Percentiles rank a stretch among this genome's conserved stretches.
These are phyloP conservation scores for Hesperia comma DNA, from an alignment of 2,888 invertebrate species.

Conservation along the genomic window DNA sequence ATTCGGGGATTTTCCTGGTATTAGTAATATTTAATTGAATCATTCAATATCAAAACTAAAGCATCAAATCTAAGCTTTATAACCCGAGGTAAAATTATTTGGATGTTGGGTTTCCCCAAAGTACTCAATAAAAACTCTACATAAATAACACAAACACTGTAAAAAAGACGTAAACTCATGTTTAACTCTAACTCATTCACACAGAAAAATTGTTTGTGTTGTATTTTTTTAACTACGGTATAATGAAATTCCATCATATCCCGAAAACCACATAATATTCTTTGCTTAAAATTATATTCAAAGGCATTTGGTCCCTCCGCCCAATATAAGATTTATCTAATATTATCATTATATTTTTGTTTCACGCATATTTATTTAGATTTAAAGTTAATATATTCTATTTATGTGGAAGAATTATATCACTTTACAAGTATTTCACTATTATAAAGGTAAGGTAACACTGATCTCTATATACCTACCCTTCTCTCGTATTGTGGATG, in stretches of 20 bases:
- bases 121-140: too few species aligned
- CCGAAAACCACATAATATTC: not conserved
- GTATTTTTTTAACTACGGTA: not conserved
- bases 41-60: too few species aligned
- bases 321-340: not conserved
- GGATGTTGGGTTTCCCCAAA: too few species aligned
- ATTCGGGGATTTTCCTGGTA: too few species aligned
- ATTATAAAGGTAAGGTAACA: not conserved
- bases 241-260: constrained; percentile 4
- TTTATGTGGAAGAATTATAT: not conserved
- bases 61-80: too few species aligned
- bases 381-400: not conserved
- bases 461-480: not conserved
- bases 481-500: too few species aligned
- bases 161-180: too few species aligned
- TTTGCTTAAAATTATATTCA: constrained; percentile 1
- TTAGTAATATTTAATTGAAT: too few species aligned
- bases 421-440: not conserved
- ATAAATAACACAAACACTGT: too few species aligned
- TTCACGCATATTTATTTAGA: not conserved
- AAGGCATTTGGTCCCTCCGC: constrained; percentile 32
- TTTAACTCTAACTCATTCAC: too few species aligned
- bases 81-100: too few species aligned
- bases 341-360: not conserved
- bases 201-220: not conserved